Base-by-base conservation (phyloP, 2,113 vertebrate genomes). In the Laticauda colubrina region DNA sequence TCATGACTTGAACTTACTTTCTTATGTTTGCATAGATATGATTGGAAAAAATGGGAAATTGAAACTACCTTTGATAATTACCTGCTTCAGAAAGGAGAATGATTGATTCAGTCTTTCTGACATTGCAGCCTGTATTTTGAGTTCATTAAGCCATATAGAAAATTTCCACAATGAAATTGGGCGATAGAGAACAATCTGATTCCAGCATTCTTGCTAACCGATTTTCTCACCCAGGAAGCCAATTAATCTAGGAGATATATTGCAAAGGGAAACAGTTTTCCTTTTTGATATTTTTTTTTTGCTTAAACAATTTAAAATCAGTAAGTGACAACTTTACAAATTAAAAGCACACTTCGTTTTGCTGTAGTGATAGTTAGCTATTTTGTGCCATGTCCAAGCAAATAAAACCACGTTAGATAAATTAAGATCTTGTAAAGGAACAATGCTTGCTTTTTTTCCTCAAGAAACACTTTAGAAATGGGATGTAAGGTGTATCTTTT, bases 41-140 rank as follows among this genome's bases (percentile, higher is more conserved):
- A 39, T 81, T 81, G 69, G 18, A n/a, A n/a, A 75, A 90, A 26
- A 29, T 24, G 21, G 29, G 26, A 34, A 43, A 26, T 21, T 75
- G 7, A 10, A 14, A 34, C 39, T 34, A 23, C 3, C 2, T 53
- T 81, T 54, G 29, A 43, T 81, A 29, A 94, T 93, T 43, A 89
- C 91, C 0, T 20, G 88, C 81, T 18, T 92, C 64, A 94, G 89
- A 85, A 94, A 92, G 85, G 39, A 87, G 90, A 93, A 64, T 59
- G 59, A 3, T 20, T 88, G 61, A 92, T 45, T 92, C 89, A 91
- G 0, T 23, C 1, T 0, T 0, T 0, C 55, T 93, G 89, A 56
- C 21, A 90, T 54, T 54, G 23, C 10, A 26, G n/a, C 53, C 64
- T 51, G 51, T 88, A 18, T 51, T 75, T 43, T 56, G 91, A 89